Conservation (phyloP, 1,140 invertebrate genomes). For the Drosophila pandora region DNA sequence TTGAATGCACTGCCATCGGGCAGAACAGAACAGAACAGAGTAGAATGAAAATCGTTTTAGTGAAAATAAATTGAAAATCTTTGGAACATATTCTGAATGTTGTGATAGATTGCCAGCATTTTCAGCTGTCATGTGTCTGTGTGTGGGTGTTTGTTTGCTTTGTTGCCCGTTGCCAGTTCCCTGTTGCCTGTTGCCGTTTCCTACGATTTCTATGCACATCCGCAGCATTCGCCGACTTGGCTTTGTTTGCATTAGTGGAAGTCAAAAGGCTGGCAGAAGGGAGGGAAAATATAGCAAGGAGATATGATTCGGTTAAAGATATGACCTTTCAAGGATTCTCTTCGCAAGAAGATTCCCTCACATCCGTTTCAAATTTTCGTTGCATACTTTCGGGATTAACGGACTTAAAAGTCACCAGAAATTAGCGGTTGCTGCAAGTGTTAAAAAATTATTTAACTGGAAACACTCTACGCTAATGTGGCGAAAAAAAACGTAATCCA, state of each 20-base stretch:
- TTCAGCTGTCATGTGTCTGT: constrained; percentile 42
- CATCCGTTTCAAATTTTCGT: neutral
- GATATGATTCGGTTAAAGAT: neutral
- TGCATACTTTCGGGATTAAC: constrained; percentile 29
- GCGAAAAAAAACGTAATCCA: neutral
- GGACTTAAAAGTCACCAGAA: neutral
- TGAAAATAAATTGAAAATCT: constrained; percentile 80
- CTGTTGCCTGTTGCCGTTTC: constrained; percentile 47
- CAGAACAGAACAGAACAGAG: neutral
- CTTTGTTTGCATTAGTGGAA: constrained; percentile 28
- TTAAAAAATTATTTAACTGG: neutral
- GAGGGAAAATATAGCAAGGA: neutral
- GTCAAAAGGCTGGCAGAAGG: constrained; percentile 2
- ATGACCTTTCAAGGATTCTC: neutral
- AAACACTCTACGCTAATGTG: neutral
- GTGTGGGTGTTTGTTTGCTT: constrained; percentile 33
- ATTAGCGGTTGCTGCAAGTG: neutral
- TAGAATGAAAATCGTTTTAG: constrained; percentile 67
- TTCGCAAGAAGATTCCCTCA: neutral
- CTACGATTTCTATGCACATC: constrained; percentile 60
- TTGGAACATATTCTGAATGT: constrained; percentile 69
- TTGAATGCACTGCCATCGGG: constrained; percentile 30
- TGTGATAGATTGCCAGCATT: constrained; percentile 64
- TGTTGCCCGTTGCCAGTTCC: constrained; percentile 28
- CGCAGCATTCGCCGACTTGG: constrained; percentile 61